Evolutionary conservation across 2,113 vertebrate species (phyloP).

Genomic region (Onychostruthus taczanowskii): DNA sequence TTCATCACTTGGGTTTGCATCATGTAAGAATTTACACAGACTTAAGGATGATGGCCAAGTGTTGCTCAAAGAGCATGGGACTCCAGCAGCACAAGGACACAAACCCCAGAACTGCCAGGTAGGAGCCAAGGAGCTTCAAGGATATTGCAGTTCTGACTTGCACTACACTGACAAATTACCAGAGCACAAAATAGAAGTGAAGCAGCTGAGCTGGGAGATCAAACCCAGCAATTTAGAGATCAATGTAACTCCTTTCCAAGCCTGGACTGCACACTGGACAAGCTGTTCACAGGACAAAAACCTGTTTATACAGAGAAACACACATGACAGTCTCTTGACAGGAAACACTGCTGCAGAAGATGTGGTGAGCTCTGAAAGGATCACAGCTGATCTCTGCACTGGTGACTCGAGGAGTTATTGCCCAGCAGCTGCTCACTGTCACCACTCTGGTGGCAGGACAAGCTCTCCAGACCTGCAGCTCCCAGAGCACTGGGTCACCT

Average conservation of each 20-base stretch:
- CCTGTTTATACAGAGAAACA: not conserved
- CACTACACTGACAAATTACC: not conserved
- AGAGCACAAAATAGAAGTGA: not conserved
- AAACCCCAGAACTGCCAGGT: not conserved
- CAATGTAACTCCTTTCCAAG: not conserved
- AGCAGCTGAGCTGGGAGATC: not conserved
- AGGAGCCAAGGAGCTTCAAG: not conserved
- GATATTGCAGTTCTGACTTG: not conserved
- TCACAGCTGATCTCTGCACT: not conserved
- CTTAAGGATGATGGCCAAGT: not conserved
- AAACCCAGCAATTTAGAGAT: not conserved
- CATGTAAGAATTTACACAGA: not conserved
- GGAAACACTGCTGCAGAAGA: not conserved
- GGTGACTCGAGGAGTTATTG: not conserved
- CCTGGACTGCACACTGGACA: not conserved
- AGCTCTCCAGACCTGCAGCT: not conserved
- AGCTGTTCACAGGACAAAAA: not conserved
- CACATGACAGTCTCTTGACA: not conserved
- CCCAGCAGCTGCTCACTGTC: not conserved
- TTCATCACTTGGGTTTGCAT: not conserved
- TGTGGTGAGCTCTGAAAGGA: not conserved
- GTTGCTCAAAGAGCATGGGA: not conserved
- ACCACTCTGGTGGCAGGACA: not conserved
- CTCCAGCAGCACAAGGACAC: not conserved
- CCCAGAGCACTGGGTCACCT: rapidly evolving